Evolutionary conservation across 2,888 invertebrate genomes (phyloP), one percentile per base, ranked within the genome.

Genomic region (Cephus pygmeus): DNA sequence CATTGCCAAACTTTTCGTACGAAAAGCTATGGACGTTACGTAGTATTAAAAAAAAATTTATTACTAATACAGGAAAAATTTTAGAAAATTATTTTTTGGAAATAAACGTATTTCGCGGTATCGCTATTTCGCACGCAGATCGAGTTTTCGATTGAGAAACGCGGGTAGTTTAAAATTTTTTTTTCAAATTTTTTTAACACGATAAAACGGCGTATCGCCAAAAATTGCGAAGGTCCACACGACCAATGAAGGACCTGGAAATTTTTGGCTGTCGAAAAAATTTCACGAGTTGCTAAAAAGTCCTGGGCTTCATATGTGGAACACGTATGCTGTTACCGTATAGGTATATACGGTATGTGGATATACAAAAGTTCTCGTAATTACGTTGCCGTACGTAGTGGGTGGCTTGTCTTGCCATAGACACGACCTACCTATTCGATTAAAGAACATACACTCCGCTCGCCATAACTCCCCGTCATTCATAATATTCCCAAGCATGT

Each of bases 391-490:
- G 15, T 12, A 30, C 69, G 75, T 69, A 69, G 76, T 74, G 79
- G 74, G 78, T 76, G 79, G 75, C 56, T 71, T 34, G 76, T 34
- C 35, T 77, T 75, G 56, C 75, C 71, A 76, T 73, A 79, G 79
- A 73, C 75, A 36, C 76, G 76, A 77, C 79, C 77, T 33, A 80
- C 79, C 79, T 77, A 75, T 35, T 40, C 75, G 77, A 80, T 79
- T 79, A 73, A 76, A n/a, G 73, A 69, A 71, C 15, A 31, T 23
- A 75, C 40, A 73, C 76, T 74, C 23, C 75, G 12, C 23, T 30
- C 40, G 30, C 73, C 35, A 75, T 40, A 40, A 40, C 40, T 40
- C 0, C 4, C 40, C 12, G 15, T 40, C 15, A 40, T 40, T 15
- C 71, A 6, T 11, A 71, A 6, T 9, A 12, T 11, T 11, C 30